Evolutionary conservation across 2,113 vertebrate genomes (phyloP).

Genomic region (Thalassoma bifasciatum): DNA sequence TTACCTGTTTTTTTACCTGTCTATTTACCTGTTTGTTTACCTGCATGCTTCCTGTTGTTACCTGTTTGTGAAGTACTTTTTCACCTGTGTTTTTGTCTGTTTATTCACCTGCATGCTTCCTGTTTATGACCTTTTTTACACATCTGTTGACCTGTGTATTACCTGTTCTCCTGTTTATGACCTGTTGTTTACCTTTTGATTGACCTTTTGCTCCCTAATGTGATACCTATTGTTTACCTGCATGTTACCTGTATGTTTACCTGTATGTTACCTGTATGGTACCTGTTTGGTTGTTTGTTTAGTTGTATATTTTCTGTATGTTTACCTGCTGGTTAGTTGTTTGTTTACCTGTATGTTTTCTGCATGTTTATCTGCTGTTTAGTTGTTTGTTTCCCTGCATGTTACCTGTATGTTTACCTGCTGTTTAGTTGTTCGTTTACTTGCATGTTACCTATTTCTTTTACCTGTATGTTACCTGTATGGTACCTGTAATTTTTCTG

Average conservation of each 20-base stretch:
- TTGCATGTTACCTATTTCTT: not conserved
- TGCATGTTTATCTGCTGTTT: not conserved
- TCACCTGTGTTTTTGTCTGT: not conserved
- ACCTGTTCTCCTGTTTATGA: too few relatives aligned
- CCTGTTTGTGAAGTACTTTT: not conserved
- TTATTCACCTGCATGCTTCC: too few relatives aligned
- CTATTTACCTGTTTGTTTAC: too few relatives aligned
- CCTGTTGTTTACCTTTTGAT: too few relatives aligned
- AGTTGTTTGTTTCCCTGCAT: too few relatives aligned
- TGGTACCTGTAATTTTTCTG: not conserved
- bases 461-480: not conserved
- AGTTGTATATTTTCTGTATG: not conserved
- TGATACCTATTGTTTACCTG: not conserved
- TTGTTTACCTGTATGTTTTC: not conserved
- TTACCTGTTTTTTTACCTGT: too few relatives aligned
- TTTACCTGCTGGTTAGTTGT: not conserved
- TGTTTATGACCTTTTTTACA: too few relatives aligned
- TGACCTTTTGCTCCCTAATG: too few relatives aligned
- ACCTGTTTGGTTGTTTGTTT: not conserved
- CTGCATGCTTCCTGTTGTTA: too few relatives aligned
- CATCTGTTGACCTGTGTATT: too few relatives aligned
- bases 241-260: not conserved
- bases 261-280: not conserved
- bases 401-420: not conserved
- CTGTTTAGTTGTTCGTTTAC: too few relatives aligned